Conservation (phyloP, 2,888 invertebrate species). For the Trichacis sp. region DNA sequence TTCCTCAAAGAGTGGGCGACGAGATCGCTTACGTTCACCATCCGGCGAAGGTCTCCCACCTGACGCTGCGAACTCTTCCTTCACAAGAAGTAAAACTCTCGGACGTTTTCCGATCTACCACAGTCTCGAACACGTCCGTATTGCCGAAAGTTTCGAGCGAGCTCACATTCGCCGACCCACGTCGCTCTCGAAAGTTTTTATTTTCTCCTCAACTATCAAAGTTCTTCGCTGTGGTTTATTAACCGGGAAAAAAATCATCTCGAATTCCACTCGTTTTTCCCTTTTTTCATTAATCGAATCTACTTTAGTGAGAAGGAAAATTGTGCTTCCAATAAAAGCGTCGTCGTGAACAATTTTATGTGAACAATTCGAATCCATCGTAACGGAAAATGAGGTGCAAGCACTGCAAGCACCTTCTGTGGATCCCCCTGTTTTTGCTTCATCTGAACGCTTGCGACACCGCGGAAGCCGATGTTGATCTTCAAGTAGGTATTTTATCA, state of each 20-base stretch:
- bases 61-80: slow-evolving; percentile 48
- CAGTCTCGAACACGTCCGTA: slow-evolving; percentile 64
- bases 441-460: slow-evolving; percentile 37
- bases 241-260: slow-evolving; percentile 14
- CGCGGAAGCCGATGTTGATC: slow-evolving; percentile 54
- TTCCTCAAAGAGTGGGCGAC: slow-evolving; percentile 40
- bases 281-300: no score
- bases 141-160: slow-evolving; percentile 44
- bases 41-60: slow-evolving; percentile 49
- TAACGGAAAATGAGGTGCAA: slow-evolving; percentile 50
- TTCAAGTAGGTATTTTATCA: slow-evolving; percentile 32
- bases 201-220: no score
- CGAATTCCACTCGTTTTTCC: no score
- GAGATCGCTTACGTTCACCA: slow-evolving; percentile 41
- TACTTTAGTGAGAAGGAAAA: background rate
- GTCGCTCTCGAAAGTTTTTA: background rate
- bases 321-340: background rate
- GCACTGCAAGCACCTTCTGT: slow-evolving; percentile 49
- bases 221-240: background rate
- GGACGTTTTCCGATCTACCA: slow-evolving; percentile 64
- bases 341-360: no score
- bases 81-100: slow-evolving; percentile 63
- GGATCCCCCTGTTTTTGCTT: slow-evolving; percentile 48
- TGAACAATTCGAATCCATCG: background rate
- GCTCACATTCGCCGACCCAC: slow-evolving; percentile 1